Base-by-base conservation (phyloP, 1,140 invertebrate genomes). In the Agrilus planipennis region DNA sequence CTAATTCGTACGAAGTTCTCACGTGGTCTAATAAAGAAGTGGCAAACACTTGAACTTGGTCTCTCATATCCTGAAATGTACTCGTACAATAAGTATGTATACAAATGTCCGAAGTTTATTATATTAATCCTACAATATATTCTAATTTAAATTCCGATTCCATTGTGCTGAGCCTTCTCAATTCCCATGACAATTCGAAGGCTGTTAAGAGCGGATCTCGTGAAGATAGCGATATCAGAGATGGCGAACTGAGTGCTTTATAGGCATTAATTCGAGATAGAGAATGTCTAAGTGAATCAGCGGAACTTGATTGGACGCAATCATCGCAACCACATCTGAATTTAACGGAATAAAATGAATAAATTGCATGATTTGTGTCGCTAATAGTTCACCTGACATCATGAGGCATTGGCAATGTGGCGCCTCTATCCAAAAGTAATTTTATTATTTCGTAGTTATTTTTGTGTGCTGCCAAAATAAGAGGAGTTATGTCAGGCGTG, bases 391-490 rank as follows among this genome's bases (percentile, higher is more conserved):
- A 81, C 78, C 73, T 75, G 44, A 89, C 76, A 50, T 88, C 84
- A 61, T 91, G 87, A 15, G 87, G 88, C 71, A 85, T 84, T 0
- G 86, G 85, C 25, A 91, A 62, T 0, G 82, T 84, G 0, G 86
- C 85, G 14, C 86, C 87, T 21, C 87, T 70, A 58, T 94, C 89
- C 23, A 94, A 67, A 0, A 95, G 65, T 27, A 94, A 77, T 62
- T 94, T 93, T 25, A 94, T 71, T 45, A 93, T 93, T 67, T 95
- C 91, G 57, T 92, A 94, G 65, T 94, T 94, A 56, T 95, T 91
- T 49, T 80, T 73, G 57, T 94, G 89, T 37, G 89, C 89, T 0
- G 90, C 90, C 37, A 95, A 64, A 42, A 92, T 86, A 12, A 96
- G 67, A 0, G 90, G 90, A 1, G 90, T 94, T 45, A 94, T 86